phyloP scores from a whole-genome alignment of 1,140 invertebrate genomes.

The Calephelis virginiensis region DNA sequence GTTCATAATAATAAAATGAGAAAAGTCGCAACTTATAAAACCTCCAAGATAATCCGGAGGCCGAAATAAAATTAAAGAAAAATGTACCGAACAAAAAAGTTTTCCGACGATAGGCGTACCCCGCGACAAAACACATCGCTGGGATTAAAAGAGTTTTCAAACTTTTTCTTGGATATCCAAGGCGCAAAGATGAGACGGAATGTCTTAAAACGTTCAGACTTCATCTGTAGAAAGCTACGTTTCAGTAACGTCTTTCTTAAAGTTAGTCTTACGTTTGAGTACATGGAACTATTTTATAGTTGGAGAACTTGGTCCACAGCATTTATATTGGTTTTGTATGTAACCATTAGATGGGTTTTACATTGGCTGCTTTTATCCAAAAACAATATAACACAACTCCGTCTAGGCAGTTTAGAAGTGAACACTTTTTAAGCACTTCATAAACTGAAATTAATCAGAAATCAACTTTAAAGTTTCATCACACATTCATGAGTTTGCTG shows the following conservation, averaged over 20 bases:
- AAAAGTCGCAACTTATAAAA: constrained; percentile 48
- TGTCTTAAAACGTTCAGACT: constrained; percentile 35
- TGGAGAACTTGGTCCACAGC: constrained; percentile 17
- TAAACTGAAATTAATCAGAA: too few relatives aligned
- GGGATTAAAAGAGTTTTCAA: constrained; percentile 66
- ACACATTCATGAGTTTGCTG: too few relatives aligned
- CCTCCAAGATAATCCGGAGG: constrained; percentile 48
- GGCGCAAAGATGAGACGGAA: constrained; percentile 30
- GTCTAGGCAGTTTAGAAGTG: too few relatives aligned
- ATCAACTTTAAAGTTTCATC: too few relatives aligned
- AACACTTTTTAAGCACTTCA: too few relatives aligned
- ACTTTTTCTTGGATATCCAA: constrained; percentile 38
- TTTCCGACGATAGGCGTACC: constrained; percentile 54
- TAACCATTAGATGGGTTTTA: constrained; percentile 6
- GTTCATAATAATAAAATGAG: constrained; percentile 33
- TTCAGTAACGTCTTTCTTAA: constrained; percentile 19
- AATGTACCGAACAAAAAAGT: constrained; percentile 55
- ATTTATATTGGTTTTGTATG: constrained; percentile 11
- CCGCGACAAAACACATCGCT: constrained; percentile 69
- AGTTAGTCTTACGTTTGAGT: constrained; percentile 21
- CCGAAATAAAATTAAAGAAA: constrained; percentile 67
- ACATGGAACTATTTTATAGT: constrained; percentile 24
- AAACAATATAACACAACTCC: too few relatives aligned
- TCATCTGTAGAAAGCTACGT: constrained; percentile 27
- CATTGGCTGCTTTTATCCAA: background rate